Evolutionary conservation across 2,113 vertebrate genomes (phyloP), one percentile per base, ranked within the genome.

Genomic region (Bufo bufo): DNA sequence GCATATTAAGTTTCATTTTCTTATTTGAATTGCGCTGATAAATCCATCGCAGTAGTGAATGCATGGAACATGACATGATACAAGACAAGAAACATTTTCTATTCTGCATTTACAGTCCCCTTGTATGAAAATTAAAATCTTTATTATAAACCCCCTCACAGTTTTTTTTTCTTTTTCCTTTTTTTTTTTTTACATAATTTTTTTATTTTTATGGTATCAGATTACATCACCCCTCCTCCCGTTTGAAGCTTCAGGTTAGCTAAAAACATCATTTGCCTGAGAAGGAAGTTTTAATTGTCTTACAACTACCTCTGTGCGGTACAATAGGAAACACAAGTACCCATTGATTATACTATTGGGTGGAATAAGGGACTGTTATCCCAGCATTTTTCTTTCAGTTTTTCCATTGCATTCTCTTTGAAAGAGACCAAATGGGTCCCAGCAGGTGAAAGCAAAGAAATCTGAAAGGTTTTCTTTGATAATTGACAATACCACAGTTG

Each of bases 391-490:
- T 96, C 95, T 96, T 96, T 97, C 95, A 95, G 94, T 96, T 81
- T 95, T 95, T 94, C 95, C 94, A 94, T 93, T 94, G 91, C 94
- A 94, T 95, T 96, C 95, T 96, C 94, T 95, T 95, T 97, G 96
- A 98, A 97, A 98, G 95, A 96, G 96, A 98, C 95, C 96, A 97
- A 97, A 98, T 97, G 96, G 94, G 93, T 95, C 96, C 94, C 97
- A 98, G 97, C 97, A 99, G 97, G 97, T 97, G 97, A 99, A 98
- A 97, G 95, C 96, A 98, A 98, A 99, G 97, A 98, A 97, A 97
- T 91, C 94, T 94, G 92, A 97, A 96, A 96, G 94, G 94, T 94
- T 93, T 91, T 90, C 93, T 97, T 96, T 97, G 95, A 97, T 93
- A 92, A 94, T 93, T 92, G 93, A 97, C 96, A 98, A 97, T 96